Base-by-base conservation (phyloP, 2,888 invertebrate species). In the Cataglyphis cursor region DNA sequence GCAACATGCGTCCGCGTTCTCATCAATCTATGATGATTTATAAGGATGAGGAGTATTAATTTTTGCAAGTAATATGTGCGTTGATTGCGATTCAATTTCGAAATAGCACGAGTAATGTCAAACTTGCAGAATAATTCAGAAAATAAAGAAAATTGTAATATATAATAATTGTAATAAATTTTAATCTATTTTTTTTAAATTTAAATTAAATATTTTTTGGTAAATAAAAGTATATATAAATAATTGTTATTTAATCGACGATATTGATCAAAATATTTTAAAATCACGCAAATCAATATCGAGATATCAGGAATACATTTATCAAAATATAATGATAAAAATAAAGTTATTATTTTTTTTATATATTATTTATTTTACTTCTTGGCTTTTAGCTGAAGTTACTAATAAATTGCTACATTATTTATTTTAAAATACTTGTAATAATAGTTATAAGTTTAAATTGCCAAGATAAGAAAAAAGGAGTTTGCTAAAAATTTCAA, bases 61-160 rank as follows among this genome's bases (percentile, higher is more conserved):
- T 80, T 61, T 70, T 28, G 51, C n/a, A 28, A 15, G 8, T 12
- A 15, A 62, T 15, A 21, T 35, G 21, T n/a, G n/a, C 8, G 2
- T 41, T 41, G 21, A 62, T 24, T n/a, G 35, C 24, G n/a, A 75
- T 75, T 75, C 21, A 24, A 59, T n/a, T 41, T n/a, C 24, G 44
- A 10, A 21, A 51, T 35, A 51, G 5, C 10, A 15, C 12, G 15
- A 41, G 18, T 18, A 24, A 44, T 51, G 18, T 28, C 35, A 8
- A 62, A 21, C 15, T 51, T 4, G n/a, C 12, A 9, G 21, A 9
- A 8, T 28, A 61, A 61, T n/a, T 9, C 8, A 0, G 9, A 70
- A 35, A 18, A 3, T 10, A 28, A 59, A 18, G n/a, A 12, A 41
- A 51, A 6, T 12, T 15, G 1, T 57, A n/a, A n/a, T 5, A 51